Evolutionary conservation across 2,797 vertebrate species (phyloP).

Genomic region (Lycodopsis pacificus): DNA sequence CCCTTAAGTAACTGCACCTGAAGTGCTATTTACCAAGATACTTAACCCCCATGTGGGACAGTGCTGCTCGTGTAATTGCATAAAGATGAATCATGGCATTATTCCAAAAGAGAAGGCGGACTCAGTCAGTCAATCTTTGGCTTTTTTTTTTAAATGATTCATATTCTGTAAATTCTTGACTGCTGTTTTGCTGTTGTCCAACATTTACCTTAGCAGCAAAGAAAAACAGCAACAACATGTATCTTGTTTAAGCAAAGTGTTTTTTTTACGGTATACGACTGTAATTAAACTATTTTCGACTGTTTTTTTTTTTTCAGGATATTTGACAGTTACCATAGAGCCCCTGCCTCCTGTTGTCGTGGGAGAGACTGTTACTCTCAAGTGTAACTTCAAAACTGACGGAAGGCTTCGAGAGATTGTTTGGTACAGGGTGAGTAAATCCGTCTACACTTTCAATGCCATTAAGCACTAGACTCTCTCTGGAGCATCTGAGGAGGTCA

Average conservation of each 20-base stretch:
- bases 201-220: background rate
- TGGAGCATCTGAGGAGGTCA: slow-evolving; percentile 21
- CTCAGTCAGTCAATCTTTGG: background rate
- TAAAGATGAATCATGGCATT: slow-evolving; percentile 20
- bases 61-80: slow-evolving; percentile 26
- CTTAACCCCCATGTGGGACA: slow-evolving; percentile 17
- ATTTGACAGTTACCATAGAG: slow-evolving; percentile 98
- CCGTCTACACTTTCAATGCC: slow-evolving; percentile 19
- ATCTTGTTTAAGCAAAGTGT: background rate
- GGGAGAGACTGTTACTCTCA: slow-evolving; percentile 96
- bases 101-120: background rate
- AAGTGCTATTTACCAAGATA: slow-evolving; percentile 20
- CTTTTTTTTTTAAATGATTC: slow-evolving; percentile 17
- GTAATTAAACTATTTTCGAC: slow-evolving; percentile 21
- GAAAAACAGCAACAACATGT: background rate
- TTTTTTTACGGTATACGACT: background rate
- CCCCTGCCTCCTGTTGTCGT: slow-evolving; percentile 96
- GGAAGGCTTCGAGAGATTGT: slow-evolving; percentile 97
- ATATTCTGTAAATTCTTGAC: slow-evolving; percentile 16
- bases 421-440: slow-evolving; percentile 95
- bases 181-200: slow-evolving; percentile 9
- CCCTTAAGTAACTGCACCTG: background rate
- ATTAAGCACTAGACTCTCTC: slow-evolving; percentile 26
- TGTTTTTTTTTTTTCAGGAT: slow-evolving; percentile 83
- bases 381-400: slow-evolving; percentile 99